These are phyloP conservation scores for Leptopilina clavipes DNA, from an alignment of 1,140 invertebrate species.

Conservation along the genomic window DNA sequence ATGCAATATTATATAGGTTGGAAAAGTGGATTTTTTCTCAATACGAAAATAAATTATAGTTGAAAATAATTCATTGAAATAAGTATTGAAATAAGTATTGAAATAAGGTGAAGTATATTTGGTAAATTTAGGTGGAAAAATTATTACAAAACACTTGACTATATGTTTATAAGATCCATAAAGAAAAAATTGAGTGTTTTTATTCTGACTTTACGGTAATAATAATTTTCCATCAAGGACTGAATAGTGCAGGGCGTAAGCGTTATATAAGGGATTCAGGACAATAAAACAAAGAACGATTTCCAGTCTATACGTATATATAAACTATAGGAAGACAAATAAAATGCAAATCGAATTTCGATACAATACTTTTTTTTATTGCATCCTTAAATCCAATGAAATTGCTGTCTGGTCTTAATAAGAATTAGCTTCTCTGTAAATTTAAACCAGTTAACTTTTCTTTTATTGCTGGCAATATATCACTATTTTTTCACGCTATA, in stretches of 20 bases:
- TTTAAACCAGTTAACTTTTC: slow-evolving; percentile 2
- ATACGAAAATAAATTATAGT: no score
- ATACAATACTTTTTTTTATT: slow-evolving; percentile 9
- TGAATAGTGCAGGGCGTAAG: neutral
- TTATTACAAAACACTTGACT: no score
- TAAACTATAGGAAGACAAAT: slow-evolving; percentile 8
- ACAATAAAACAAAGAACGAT: slow-evolving; percentile 11
- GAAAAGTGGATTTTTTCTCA: no score
- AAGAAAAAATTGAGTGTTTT: neutral
- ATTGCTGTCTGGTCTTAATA: slow-evolving; percentile 19
- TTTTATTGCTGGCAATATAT: neutral
- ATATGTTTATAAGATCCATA: neutral
- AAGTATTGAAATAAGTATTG: no score
- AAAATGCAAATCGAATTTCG: slow-evolving; percentile 19
- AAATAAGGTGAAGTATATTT: no score
- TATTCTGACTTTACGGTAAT: neutral
- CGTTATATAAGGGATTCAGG: neutral
- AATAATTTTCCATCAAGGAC: neutral
- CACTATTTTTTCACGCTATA: neutral
- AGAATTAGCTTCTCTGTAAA: slow-evolving; percentile 16
- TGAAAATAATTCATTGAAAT: no score
- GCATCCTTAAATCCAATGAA: slow-evolving; percentile 19
- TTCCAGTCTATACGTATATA: slow-evolving; percentile 4
- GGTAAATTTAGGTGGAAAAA: no score
- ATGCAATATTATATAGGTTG: no score